Evolutionary conservation across 2,113 vertebrate species (phyloP), one percentile per base, ranked within the genome.

Genomic region (Narcine bancroftii): DNA sequence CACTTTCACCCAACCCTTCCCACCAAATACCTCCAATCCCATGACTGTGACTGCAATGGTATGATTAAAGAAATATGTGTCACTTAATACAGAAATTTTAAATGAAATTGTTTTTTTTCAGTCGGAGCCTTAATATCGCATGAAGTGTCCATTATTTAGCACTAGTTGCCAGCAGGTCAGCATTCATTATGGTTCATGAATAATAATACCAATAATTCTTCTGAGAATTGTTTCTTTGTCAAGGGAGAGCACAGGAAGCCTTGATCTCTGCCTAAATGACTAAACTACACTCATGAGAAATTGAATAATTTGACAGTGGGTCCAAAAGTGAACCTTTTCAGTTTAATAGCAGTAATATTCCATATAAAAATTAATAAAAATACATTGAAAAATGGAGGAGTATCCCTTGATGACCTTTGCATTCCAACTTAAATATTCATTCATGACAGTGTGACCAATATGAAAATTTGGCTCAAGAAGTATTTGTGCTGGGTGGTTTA

Each of bases 401-500:
- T 53, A 83, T 53, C 47, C 45, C 24, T 81, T 81, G 45, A 81
- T 42, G 60, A 69, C 19, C 10, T 91, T 45, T 63, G 3, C 21
- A 91, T 66, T 69, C 87, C 65, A 91, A 71, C 29, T 91, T 65
- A 91, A 91, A 91, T 91, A 91, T 71, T 91, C 42, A 5, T 91
- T 71, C 89, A 69, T 6, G 39, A 47, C 89, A 45, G 24, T 1
- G 21, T 45, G 33, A 60, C 81, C 56, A 87, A 39, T 60, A 87
- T 60, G 53, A 87, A 21, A 60, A 42, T 89, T 91, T 91, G 89
- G 65, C 65, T 69, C 65, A 91, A 15, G 63, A 69, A 45, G 26
- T 91, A 91, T 69, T 91, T 91, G 47, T 91, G 65, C 65, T 42
- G 24, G 39, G 89, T 91, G 56, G 26, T 47, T 47, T 71, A 91